A percentile compares a stretch with the other conserved stretches of the same genome.
Conservation (phyloP, 2,113 vertebrate species). For the Archocentrus centrarchus region DNA sequence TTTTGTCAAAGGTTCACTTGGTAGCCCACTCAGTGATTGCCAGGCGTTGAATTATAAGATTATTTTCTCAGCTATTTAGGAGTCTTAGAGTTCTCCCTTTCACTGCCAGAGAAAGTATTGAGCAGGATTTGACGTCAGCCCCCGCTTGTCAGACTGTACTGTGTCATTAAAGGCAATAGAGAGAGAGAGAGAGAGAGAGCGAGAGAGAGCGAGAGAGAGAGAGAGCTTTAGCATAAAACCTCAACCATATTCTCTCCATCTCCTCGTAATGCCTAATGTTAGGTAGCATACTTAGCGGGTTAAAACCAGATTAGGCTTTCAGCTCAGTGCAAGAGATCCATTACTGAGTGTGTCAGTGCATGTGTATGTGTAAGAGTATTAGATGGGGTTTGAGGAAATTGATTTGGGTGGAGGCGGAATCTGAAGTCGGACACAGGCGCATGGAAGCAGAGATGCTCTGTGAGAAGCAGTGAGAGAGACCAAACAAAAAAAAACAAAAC, state of each 20-base stretch:
- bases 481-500: background rate
- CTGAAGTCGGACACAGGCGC: constrained; percentile 23
- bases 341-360: constrained; percentile 30
- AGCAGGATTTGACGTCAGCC: constrained; percentile 59
- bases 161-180: constrained; percentile 49
- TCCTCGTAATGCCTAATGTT: constrained; percentile 56
- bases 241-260: constrained; percentile 54
- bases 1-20: constrained; percentile 51
- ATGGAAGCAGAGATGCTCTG: constrained; percentile 9
- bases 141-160: constrained; percentile 35
- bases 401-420: constrained; percentile 50
- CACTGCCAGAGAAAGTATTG: constrained; percentile 41
- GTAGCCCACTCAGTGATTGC: constrained; percentile 62
- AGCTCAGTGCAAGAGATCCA: constrained; percentile 57
- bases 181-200: background rate
- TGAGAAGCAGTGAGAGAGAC: constrained; percentile 22
- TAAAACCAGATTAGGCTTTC: constrained; percentile 70
- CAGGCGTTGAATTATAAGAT: constrained; percentile 66
- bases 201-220: constrained; percentile 2
- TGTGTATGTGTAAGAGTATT: constrained; percentile 44
- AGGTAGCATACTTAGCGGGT: constrained; percentile 54
- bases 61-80: constrained; percentile 72
- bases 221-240: constrained; percentile 43
- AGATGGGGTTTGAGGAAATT: constrained; percentile 60
- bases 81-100: constrained; percentile 47